These are phyloP conservation scores for Sericinus montela DNA, from an alignment of 2,888 invertebrate species.

Conservation along the genomic window DNA sequence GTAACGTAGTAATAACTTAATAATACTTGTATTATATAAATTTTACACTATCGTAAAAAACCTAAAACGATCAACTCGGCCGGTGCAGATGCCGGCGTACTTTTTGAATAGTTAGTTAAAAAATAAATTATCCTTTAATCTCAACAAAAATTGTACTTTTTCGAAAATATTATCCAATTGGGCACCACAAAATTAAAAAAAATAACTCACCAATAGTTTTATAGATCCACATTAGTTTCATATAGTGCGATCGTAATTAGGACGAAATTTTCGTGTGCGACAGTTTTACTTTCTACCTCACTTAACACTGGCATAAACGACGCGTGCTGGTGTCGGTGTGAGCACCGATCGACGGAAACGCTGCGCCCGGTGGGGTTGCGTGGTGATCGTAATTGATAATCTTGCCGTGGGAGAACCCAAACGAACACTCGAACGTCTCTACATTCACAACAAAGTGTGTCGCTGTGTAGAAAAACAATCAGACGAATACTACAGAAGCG, in stretches of 20 bases:
- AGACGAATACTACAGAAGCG: slow-evolving; percentile 15
- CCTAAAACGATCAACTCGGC: no score
- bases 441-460: slow-evolving; percentile 16
- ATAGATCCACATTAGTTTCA: not conserved
- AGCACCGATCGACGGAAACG: slow-evolving; percentile 20
- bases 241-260: not conserved
- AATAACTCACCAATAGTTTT: slow-evolving; percentile 3
- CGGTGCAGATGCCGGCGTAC: no score
- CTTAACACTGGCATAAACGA: slow-evolving; percentile 9
- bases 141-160: no score
- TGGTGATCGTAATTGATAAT: slow-evolving; percentile 25
- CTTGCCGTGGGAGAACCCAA: slow-evolving; percentile 36
- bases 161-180: no score
- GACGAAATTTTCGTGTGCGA: no score
- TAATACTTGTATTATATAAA: no score
- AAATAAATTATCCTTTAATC: no score
- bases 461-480: slow-evolving; percentile 26
- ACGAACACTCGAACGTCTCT: slow-evolving; percentile 20
- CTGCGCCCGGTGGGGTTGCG: slow-evolving; percentile 21
- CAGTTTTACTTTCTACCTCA: not conserved
- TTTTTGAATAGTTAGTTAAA: no score
- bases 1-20: no score
- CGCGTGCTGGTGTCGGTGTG: slow-evolving; percentile 14
- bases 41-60: no score
- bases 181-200: no score